Evolutionary conservation across 2,797 vertebrate genomes (phyloP).

Genomic region (Diglossa cyanea): DNA sequence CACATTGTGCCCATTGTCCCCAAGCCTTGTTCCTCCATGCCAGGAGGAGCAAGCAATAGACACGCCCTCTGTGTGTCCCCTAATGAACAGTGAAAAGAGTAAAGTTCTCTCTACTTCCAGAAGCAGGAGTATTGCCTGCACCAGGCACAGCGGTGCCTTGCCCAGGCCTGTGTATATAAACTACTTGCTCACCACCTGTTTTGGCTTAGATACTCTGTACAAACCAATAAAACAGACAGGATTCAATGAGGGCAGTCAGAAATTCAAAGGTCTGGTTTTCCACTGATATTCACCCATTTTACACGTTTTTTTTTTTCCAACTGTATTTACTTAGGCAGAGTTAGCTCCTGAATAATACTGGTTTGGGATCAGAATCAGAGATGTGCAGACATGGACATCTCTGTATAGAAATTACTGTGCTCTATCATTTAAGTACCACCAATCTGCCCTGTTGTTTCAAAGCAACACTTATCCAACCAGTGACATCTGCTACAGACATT

Average conservation of each 20-base stretch:
- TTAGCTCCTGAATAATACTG: background rate
- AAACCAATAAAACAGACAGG: background rate
- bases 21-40: background rate
- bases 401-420: background rate
- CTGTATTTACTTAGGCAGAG: background rate
- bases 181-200: background rate
- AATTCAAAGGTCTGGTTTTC: background rate
- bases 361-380: background rate
- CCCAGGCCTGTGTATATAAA: background rate
- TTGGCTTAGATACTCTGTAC: background rate
- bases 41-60: background rate
- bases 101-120: background rate
- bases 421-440: background rate
- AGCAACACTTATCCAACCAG: background rate
- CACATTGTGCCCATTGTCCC: background rate
- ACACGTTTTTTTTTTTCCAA: background rate
- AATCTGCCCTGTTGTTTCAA: background rate
- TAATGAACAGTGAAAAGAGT: background rate
- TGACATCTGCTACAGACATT: constrained; percentile 32
- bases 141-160: background rate
- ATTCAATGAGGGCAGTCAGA: constrained; percentile 18
- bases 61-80: background rate
- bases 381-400: background rate
- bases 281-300: background rate
- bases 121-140: background rate